These are phyloP conservation scores for Zosterops lateralis DNA, from an alignment of 2,113 vertebrate genomes.

Conservation along the genomic window DNA sequence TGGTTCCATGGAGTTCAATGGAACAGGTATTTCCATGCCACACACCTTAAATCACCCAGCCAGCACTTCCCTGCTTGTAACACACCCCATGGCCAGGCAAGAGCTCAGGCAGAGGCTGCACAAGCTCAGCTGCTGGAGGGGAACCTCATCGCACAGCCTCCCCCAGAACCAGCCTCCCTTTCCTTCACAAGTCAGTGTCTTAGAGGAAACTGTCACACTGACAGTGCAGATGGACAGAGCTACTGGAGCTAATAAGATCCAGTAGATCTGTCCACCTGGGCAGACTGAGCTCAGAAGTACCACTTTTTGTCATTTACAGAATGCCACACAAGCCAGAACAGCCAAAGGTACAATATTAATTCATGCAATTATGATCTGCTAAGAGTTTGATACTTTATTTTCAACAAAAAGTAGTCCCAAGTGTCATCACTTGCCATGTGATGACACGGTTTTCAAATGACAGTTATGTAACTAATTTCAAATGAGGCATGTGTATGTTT, in stretches of 20 bases:
- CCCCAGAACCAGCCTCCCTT: accelerated
- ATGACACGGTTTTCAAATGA: neutral
- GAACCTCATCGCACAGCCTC: neutral
- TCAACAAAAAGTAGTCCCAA: neutral
- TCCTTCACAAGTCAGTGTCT: neutral
- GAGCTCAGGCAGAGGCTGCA: accelerated
- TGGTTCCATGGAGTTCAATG: accelerated
- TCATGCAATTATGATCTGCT: neutral
- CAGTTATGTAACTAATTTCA: neutral
- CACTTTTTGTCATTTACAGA: neutral
- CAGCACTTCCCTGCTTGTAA: accelerated
- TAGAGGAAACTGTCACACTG: accelerated
- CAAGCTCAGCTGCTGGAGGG: neutral
- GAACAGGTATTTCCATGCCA: neutral
- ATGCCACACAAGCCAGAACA: neutral
- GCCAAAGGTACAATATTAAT: neutral
- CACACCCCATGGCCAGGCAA: accelerated
- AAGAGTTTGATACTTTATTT: neutral
- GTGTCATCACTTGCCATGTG: too few species aligned
- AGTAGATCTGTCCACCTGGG: neutral
- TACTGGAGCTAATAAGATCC: neutral
- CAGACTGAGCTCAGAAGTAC: neutral
- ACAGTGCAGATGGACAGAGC: neutral
- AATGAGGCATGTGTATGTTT: neutral
- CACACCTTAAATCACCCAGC: neutral